phyloP scores from a whole-genome alignment of 2,113 vertebrate genomes.

The Nannospalax galili region DNA sequence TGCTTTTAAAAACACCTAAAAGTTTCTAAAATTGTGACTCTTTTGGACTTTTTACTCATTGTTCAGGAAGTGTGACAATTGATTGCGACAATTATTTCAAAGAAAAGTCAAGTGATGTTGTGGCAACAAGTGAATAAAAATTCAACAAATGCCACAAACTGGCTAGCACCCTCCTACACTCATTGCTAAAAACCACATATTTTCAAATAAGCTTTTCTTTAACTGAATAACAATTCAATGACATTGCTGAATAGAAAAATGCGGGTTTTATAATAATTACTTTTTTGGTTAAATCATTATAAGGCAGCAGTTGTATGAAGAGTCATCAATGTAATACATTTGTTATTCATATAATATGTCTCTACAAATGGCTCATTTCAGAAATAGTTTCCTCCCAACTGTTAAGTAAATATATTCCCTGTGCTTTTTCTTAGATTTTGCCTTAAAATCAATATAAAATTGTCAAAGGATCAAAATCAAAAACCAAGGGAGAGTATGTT shows the following conservation, averaged over 20 bases:
- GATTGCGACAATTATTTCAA: constrained; percentile 47
- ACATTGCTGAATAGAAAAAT: neutral
- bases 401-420: neutral
- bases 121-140: constrained; percentile 48
- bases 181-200: neutral
- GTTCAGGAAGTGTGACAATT: neutral
- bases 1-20: constrained; percentile 58
- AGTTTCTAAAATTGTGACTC: constrained; percentile 71
- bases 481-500: neutral
- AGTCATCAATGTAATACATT: neutral
- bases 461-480: neutral
- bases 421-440: neutral
- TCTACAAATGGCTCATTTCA: constrained; percentile 1
- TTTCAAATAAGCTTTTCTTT: neutral
- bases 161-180: neutral
- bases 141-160: neutral
- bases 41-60: constrained; percentile 39
- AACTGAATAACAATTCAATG: neutral
- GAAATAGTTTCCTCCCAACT: neutral
- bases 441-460: neutral
- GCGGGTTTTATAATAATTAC: neutral
- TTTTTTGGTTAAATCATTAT: neutral
- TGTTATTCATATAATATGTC: neutral
- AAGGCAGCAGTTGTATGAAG: neutral
- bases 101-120: constrained; percentile 25